Conservation (phyloP, 1,140 invertebrate genomes). For the Bombus superbus region DNA sequence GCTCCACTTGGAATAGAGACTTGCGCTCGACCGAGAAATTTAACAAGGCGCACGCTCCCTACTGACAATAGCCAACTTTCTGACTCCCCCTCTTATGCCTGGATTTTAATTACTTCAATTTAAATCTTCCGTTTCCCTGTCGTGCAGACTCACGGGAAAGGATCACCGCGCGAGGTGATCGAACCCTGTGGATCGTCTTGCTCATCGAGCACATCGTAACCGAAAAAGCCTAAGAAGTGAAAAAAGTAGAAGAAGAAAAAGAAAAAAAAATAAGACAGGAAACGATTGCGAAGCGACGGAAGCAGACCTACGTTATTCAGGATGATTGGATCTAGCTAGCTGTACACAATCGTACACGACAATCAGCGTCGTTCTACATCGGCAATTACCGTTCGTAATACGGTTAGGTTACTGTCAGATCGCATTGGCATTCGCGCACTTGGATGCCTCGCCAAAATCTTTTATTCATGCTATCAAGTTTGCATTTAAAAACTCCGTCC, state of each 20-base stretch:
- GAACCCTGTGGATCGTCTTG: background rate
- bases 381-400: slow-evolving; percentile 30
- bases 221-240: background rate
- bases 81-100: slow-evolving; percentile 28
- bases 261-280: background rate
- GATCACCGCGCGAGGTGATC: background rate
- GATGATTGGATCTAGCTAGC: background rate
- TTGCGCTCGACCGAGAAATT: slow-evolving; percentile 73
- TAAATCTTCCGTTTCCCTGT: slow-evolving; percentile 23
- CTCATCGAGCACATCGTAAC: background rate
- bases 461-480: slow-evolving; percentile 62
- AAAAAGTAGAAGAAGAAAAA: too few species aligned
- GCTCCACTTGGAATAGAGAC: slow-evolving; percentile 68
- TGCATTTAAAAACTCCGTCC: slow-evolving; percentile 54
- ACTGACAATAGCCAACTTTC: slow-evolving; percentile 66
- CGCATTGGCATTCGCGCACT: slow-evolving; percentile 36
- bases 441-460: slow-evolving; percentile 30
- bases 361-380: slow-evolving; percentile 11
- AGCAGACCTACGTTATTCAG: background rate
- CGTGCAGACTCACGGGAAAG: background rate
- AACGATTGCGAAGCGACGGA: background rate
- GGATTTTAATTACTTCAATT: slow-evolving; percentile 74
- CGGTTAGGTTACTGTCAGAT: slow-evolving; percentile 9
- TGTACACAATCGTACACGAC: background rate
- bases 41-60: slow-evolving; percentile 72